Base-by-base conservation (phyloP, 1,140 invertebrate species). In the Drosophila varians region DNA sequence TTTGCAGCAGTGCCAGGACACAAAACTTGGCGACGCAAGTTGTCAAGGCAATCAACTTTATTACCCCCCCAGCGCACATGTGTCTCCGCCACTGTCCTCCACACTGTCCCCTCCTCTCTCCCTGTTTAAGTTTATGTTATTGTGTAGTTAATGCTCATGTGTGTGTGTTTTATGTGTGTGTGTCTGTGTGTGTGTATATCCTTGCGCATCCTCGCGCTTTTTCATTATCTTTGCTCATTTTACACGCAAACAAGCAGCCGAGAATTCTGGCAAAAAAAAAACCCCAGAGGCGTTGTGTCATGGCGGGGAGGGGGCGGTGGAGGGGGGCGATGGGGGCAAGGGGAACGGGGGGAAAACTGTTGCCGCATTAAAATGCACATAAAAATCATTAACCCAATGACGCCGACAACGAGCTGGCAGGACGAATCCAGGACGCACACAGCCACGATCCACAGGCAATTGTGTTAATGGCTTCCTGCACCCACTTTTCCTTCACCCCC, bases 301-400 rank as follows among this genome's bases (percentile, higher is more conserved):
- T n/a, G n/a, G n/a, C n/a, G n/a, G n/a, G n/a, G n/a, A 8, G 25
- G 25, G 6, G 0, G 25, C 7, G 2, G 45, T 3, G n/a, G 8
- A 18, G 21, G 12, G 3, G 19, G 1, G 3, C 11, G 16, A 8
- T 0, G 0, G 19, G 2, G 19, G 23, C 4, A 7, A 19, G n/a
- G 18, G 14, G 43, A n/a, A 16, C 16, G 28, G 9, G 36, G 18
- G 47, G 34, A 54, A 72, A 72, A 72, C 68, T 72, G 69, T 72
- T 72, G 56, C 34, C 69, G 56, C 70, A 74, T 74, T 74, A 73
- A 74, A 73, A 74, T 73, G 70, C 69, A 73, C 70, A 74, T 74
- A 64, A 74, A 73, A 73, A 74, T 74, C 70, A 74, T 74, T 74
- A 74, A 74, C 70, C 70, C 57, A 74, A 64, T 66, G 64, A 66